Evolutionary conservation across 2,888 invertebrate species (phyloP), one percentile per base, ranked within the genome.

Genomic region (Ceratothoa steindachneri): DNA sequence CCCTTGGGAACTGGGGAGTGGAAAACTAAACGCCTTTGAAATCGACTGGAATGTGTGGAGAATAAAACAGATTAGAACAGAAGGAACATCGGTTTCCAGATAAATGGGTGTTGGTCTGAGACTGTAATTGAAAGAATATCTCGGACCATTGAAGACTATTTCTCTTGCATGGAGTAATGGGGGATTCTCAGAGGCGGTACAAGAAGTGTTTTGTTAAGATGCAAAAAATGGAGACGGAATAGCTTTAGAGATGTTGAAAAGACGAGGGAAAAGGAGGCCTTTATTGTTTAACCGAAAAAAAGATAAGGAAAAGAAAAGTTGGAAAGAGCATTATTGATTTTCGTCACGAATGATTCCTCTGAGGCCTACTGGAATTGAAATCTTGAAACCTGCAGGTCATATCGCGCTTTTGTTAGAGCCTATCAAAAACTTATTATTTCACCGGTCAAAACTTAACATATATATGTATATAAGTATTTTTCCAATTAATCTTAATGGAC

Each of bases 41-140:
- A 74, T 77, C 72, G 74, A 66, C 72, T 74, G 72, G 77, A 77
- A 74, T 77, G 77, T 71, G 74, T 69, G 74, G 74, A 77, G 74
- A 77, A 74, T 74, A 74, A 74, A 74, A 72, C 72, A 77, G 77
- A 77, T 77, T 77, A 77, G 74, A 74, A 72, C 74, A 74, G 71
- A 72, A 72, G 73, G 77, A 74, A 74, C 74, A 72, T 72, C 69
- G 74, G 73, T 74, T 74, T 73, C 77, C 67, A 74, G 74, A 77
- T 77, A 77, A 55, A 75, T 75, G 75, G 75, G 68, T 72, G 60
- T 65, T 71, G 69, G 75, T 71, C 72, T 75, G 75, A 66, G 68
- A 19, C 71, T 68, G 75, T 75, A 75, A 75, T 75, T 75, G 75
- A 75, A 75, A 75, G 69, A 72, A 71, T 75, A 71, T 75, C 75